Base-by-base conservation (phyloP, 2,113 vertebrate genomes). In the Clarias batrachus region DNA sequence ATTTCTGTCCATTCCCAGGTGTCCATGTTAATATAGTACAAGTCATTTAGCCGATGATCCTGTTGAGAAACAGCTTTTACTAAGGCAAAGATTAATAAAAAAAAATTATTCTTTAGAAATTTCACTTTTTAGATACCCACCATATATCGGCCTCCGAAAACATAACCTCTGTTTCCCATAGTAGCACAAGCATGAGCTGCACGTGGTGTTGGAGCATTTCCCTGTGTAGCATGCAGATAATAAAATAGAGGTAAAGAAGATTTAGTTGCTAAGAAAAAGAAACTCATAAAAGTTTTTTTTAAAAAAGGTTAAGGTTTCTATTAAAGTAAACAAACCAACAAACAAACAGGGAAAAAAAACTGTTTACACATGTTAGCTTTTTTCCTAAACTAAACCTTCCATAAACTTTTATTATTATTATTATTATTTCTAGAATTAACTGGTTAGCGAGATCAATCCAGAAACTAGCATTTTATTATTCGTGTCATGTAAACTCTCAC, bases 1-100 rank as follows among this genome's bases (percentile, higher is more conserved):
- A 98, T 94, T 94, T 99, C 97, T 78, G 93, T 96, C 98, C 98
- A 99, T 83, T 96, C 96, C 98, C 98, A 99, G 0, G 95, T 96
- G 87, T 99, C 97, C 95, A 99, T 89, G 90, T 98, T 95, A 88
- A 99, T 96, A 90, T 93, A 98, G 93, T 97, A 96, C 5, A 99
- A 94, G 80, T 99, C 98, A 13, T 98, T 99, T 92, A 99, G 96
- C 65, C 98, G 94, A 88, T 95, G 96, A 81, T 97, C 96, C 98
- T 99, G 41, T 65, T 88, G 66, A 83, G 0, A 48, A 13, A 66
- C 16, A 2, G 27, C 2, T 33, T 2, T 79, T 27, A 84, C 33
- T 59, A 25, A 19, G 41, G 3, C 37, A 71, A 19, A 78, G 10
- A 21, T 59, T 30, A 25, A 87, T 37, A 9, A 3, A 48, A 82